Evolutionary conservation across 1,140 invertebrate genomes (phyloP).

Genomic region (Hylaeus anthracinus): DNA sequence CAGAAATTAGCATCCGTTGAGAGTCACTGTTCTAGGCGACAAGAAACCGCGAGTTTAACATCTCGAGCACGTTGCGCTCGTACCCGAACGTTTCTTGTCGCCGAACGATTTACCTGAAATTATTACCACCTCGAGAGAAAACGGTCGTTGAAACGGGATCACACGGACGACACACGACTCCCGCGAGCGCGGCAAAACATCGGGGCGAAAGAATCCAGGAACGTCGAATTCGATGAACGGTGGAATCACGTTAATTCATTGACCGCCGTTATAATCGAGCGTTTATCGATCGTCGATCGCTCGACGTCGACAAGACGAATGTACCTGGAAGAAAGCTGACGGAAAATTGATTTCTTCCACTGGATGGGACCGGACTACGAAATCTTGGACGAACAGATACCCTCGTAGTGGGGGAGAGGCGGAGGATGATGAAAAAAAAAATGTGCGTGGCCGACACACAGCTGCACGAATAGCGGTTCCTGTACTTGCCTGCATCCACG

Average conservation of each 20-base stretch:
- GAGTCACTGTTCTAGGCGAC: too few relatives aligned
- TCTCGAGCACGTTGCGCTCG: background rate
- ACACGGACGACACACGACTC: too few relatives aligned
- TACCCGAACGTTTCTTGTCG: background rate
- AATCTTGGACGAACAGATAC: conserved; percentile 22
- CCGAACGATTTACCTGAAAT: background rate
- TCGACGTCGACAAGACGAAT: background rate
- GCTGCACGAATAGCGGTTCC: conserved; percentile 61
- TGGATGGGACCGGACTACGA: conserved; percentile 22
- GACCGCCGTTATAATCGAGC: background rate
- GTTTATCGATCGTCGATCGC: background rate
- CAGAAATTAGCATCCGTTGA: too few relatives aligned
- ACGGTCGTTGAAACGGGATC: background rate
- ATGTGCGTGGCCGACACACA: conserved; percentile 31
- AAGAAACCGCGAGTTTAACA: background rate
- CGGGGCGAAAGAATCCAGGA: background rate
- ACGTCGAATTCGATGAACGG: background rate
- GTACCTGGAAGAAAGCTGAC: too few relatives aligned
- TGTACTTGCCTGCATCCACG: conserved; percentile 48
- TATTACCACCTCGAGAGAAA: background rate
- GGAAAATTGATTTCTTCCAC: background rate
- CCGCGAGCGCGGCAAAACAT: too few relatives aligned
- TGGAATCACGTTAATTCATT: background rate
- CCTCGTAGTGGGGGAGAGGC: too few relatives aligned
- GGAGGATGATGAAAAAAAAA: conserved; percentile 6